These are phyloP conservation scores for Diplodus puntazzo DNA, from an alignment of 2,797 vertebrate species.

Conservation along the genomic window DNA sequence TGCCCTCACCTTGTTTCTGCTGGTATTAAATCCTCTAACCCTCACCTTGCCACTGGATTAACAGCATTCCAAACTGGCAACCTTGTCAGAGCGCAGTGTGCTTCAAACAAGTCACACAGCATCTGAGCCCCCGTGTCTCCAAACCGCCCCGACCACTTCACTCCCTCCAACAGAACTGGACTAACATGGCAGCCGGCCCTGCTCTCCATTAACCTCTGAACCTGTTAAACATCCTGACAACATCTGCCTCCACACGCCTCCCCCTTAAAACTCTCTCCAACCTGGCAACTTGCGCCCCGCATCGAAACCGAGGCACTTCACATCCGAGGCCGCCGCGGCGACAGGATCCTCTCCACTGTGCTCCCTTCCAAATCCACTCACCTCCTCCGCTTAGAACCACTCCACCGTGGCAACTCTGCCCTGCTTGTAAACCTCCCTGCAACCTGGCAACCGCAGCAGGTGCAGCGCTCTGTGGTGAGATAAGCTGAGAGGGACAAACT, in stretches of 20 bases:
- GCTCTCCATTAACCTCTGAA: constrained; percentile 36
- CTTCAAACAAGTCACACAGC: constrained; percentile 1
- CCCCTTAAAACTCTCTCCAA: constrained; percentile 26
- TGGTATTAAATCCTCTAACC: neutral
- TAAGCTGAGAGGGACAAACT: constrained; percentile 53
- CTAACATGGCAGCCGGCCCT: neutral
- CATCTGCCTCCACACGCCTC: constrained; percentile 30
- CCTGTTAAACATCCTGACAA: constrained; percentile 18
- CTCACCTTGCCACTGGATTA: neutral
- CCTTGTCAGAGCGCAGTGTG: neutral
- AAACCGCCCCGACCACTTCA: constrained; percentile 1
- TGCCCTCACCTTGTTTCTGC: neutral
- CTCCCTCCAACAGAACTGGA: neutral
- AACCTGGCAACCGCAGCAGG: constrained; percentile 67
- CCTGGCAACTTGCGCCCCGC: constrained; percentile 34
- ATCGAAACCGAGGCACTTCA: constrained; percentile 36
- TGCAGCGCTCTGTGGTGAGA: constrained; percentile 41
- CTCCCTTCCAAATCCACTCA: constrained; percentile 55
- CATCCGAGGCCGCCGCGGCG: constrained; percentile 22
- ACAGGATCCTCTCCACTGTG: constrained; percentile 32
- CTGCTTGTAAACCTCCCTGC: constrained; percentile 32
- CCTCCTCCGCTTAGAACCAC: constrained; percentile 44
- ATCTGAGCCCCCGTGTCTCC: constrained; percentile 1
- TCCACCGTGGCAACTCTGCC: constrained; percentile 45
- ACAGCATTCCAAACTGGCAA: constrained; percentile 19